phyloP scores from a whole-genome alignment of 2,113 vertebrate genomes.

The Phalacrocorax brasilianus region DNA sequence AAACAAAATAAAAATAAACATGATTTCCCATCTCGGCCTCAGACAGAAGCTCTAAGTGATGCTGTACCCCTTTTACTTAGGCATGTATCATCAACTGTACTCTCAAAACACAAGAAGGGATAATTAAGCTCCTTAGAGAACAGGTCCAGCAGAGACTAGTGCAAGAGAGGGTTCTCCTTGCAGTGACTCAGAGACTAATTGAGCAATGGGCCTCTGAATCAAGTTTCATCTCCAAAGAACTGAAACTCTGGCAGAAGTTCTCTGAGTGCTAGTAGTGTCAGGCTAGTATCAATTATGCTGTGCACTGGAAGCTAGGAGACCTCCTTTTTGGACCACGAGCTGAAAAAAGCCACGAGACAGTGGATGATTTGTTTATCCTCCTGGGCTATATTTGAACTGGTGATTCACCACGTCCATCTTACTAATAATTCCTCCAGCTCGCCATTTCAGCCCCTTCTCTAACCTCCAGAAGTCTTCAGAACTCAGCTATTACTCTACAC shows the following conservation, averaged over 20 bases:
- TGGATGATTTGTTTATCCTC: constrained; percentile 1
- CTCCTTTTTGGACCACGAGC: background rate
- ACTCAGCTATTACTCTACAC: background rate
- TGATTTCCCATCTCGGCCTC: background rate
- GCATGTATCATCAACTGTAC: background rate
- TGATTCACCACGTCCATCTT: background rate
- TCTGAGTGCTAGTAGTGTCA: background rate
- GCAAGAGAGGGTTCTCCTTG: background rate
- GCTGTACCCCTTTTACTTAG: background rate
- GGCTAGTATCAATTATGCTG: background rate
- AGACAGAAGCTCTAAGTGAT: background rate
- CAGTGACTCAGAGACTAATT: background rate
- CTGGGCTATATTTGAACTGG: constrained; percentile 15
- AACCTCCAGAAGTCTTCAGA: background rate
- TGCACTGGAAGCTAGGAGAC: background rate
- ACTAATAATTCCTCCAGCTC: background rate
- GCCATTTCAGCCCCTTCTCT: background rate
- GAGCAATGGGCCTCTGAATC: background rate
- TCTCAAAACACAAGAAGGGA: background rate
- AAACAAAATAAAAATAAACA: background rate
- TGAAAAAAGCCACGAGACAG: background rate
- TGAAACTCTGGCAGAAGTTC: background rate
- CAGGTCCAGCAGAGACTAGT: background rate
- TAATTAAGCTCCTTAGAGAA: constrained; percentile 32
- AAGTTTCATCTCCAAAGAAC: background rate